Evolutionary conservation across 2,797 vertebrate species (phyloP).

Genomic region (Perodicticus potto): DNA sequence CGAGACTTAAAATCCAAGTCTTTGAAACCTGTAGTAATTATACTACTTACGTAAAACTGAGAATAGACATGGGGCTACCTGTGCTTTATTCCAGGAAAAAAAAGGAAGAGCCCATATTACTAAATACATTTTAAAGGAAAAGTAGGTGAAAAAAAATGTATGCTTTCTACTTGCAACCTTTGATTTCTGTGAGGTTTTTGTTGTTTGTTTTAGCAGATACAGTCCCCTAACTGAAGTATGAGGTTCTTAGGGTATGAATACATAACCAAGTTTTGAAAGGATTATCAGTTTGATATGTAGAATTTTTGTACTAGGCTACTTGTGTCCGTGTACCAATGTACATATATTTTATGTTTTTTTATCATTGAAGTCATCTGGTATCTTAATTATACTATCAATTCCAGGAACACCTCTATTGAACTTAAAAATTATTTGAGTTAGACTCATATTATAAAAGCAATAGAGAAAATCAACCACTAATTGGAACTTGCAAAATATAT

Average conservation of each 20-base stretch:
- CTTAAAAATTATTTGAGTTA: conserved; percentile 73
- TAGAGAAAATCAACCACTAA: conserved; percentile 79
- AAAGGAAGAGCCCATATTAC: background rate
- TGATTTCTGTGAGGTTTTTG: background rate
- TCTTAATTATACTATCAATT: conserved; percentile 63
- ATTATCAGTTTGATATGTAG: background rate
- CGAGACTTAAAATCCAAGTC: background rate
- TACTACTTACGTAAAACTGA: background rate
- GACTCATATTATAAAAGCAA: conserved; percentile 75
- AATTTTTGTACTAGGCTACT: conserved; percentile 32
- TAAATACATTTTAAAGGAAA: conserved; percentile 15
- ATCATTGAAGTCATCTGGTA: conserved; percentile 44
- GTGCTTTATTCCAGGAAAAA: background rate
- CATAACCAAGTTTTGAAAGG: background rate
- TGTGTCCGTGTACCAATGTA: background rate
- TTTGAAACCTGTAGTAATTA: background rate
- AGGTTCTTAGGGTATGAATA: background rate
- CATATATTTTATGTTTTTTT: conserved; percentile 46
- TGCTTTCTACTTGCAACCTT: background rate
- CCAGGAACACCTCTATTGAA: conserved; percentile 65
- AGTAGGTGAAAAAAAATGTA: background rate
- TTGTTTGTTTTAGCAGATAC: background rate
- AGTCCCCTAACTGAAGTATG: conserved; percentile 16
- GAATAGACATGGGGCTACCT: background rate
- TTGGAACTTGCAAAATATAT: conserved; percentile 83